These are phyloP conservation scores for Pyrrhia umbra DNA, from an alignment of 2,888 invertebrate genomes.

Conservation along the genomic window DNA sequence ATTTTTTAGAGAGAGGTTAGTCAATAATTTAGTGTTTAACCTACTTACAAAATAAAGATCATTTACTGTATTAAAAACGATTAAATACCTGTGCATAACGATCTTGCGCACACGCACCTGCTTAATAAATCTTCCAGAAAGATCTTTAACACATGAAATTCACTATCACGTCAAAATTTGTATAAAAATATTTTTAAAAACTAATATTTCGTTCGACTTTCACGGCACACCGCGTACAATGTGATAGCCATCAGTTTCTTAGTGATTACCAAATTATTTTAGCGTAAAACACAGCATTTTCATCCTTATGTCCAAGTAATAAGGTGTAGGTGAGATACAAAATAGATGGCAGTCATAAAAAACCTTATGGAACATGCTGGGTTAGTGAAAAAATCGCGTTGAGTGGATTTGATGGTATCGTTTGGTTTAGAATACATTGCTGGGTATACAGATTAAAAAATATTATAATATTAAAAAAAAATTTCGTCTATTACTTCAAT, in stretches of 20 bases:
- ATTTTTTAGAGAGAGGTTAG: too few species aligned
- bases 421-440: conserved; percentile 58
- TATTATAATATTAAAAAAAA: too few species aligned
- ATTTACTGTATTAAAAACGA: neutral
- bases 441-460: neutral
- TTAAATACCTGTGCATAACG: conserved; percentile 53
- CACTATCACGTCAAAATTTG: conserved; percentile 9
- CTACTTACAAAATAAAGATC: too few species aligned
- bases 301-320: conserved; percentile 12
- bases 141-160: conserved; percentile 21
- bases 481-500: too few species aligned
- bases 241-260: conserved; percentile 32
- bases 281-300: conserved; percentile 26
- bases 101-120: neutral
- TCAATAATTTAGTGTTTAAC: too few species aligned
- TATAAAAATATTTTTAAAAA: conserved; percentile 21
- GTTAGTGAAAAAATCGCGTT: conserved; percentile 45
- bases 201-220: conserved; percentile 42
- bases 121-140: conserved; percentile 5
- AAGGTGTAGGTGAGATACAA: conserved; percentile 3
- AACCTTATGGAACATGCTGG: conserved; percentile 54
- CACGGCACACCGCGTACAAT: conserved; percentile 42
- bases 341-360: conserved; percentile 48
- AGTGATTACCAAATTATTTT: conserved; percentile 8
- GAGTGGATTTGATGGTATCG: conserved; percentile 14